phyloP scores from a whole-genome alignment of 2,113 vertebrate genomes.

The Brachyistius frenatus region DNA sequence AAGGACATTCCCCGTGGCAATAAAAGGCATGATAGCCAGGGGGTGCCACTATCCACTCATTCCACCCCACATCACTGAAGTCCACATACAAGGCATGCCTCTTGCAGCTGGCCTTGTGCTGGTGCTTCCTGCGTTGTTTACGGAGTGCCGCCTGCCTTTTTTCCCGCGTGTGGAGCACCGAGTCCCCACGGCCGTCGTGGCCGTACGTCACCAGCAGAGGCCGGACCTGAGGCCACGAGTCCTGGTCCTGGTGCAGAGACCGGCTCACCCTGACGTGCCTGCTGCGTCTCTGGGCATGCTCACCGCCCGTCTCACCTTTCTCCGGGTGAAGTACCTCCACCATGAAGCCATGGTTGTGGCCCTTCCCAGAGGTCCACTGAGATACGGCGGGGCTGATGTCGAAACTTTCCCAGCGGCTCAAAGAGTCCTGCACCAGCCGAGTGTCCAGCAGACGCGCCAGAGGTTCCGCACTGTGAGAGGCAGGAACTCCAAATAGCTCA shows the following conservation, averaged over 20 bases:
- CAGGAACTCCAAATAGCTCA: conserved; percentile 92
- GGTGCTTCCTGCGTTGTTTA: conserved; percentile 92
- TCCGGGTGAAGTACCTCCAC: conserved; percentile 94
- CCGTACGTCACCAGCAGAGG: conserved; percentile 96
- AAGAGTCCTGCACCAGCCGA: conserved; percentile 93
- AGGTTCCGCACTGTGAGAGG: conserved; percentile 83
- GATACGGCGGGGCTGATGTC: conserved; percentile 95
- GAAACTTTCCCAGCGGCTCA: conserved; percentile 96
- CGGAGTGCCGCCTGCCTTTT: conserved; percentile 90
- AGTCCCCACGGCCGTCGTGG: conserved; percentile 94
- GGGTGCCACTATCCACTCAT: conserved; percentile 99
- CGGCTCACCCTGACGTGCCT: conserved; percentile 96
- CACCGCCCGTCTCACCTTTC: conserved; percentile 81
- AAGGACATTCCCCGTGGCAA: conserved; percentile 98
- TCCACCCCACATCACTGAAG: conserved; percentile 99
- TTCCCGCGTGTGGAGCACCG: conserved; percentile 92
- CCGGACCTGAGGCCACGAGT: conserved; percentile 93
- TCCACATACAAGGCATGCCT: conserved; percentile 96
- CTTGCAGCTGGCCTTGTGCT: conserved; percentile 93
- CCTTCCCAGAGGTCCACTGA: conserved; percentile 92
- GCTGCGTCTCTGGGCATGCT: conserved; percentile 84
- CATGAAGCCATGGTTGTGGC: conserved; percentile 93
- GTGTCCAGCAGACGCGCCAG: conserved; percentile 96
- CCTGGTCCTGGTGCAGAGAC: conserved; percentile 92
- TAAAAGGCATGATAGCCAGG: conserved; percentile 98